Evolutionary conservation across 1,140 invertebrate species (phyloP).

Genomic region (Procambarus clarkii): DNA sequence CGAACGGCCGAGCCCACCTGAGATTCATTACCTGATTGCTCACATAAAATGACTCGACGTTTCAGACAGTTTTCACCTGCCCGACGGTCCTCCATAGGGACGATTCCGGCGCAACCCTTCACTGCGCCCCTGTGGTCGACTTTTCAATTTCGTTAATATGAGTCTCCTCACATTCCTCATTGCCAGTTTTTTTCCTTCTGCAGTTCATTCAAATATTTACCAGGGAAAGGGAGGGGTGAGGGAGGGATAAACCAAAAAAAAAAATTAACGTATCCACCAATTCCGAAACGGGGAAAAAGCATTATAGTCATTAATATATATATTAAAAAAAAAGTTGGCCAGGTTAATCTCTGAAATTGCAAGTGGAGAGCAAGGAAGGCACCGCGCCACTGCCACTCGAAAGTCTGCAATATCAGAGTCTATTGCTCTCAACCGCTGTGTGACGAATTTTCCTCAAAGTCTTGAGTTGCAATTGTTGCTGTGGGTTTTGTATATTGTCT

Average conservation of each 20-base stretch:
- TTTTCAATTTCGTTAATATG: background rate
- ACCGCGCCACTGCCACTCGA: background rate
- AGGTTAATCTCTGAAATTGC: background rate
- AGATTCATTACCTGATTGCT: conserved; percentile 39
- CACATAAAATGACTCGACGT: background rate
- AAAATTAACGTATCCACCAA: background rate
- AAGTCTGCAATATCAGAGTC: background rate
- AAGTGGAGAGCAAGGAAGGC: background rate
- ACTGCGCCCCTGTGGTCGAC: background rate
- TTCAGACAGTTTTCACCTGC: background rate
- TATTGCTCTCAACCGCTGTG: background rate
- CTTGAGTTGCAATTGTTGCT: background rate
- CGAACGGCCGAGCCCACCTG: conserved; percentile 9
- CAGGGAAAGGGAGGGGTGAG: background rate
- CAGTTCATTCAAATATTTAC: background rate
- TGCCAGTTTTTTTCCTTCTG: background rate
- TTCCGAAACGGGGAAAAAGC: background rate
- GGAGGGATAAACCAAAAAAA: background rate
- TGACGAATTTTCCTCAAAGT: background rate
- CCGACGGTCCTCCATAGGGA: background rate
- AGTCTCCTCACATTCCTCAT: background rate
- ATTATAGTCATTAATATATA: background rate
- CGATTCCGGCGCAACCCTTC: background rate
- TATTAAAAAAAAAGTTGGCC: background rate
- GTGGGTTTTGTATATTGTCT: background rate